Conservation (phyloP, 2,888 invertebrate genomes). For the Spodoptera littoralis region DNA sequence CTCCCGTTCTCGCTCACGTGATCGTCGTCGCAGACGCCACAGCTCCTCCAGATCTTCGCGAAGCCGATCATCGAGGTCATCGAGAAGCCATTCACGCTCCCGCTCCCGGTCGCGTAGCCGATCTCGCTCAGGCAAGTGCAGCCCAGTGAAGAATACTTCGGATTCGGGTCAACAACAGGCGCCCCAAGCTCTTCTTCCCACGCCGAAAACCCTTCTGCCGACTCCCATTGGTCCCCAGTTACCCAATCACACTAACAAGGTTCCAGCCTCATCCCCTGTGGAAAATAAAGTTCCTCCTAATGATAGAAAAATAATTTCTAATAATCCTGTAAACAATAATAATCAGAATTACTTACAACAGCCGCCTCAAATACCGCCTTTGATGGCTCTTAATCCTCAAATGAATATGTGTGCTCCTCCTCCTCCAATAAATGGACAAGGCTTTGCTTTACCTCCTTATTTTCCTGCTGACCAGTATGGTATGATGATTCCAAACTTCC, state of each 20-base stretch:
- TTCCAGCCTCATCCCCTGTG: conserved; percentile 63
- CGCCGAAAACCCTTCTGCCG: conserved; percentile 71
- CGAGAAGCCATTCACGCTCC: conserved; percentile 77
- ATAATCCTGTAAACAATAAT: conserved; percentile 52
- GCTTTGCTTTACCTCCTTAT: conserved; percentile 79
- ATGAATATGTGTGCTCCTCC: conserved; percentile 81
- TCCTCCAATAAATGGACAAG: conserved; percentile 74
- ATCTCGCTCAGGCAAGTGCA: conserved; percentile 88
- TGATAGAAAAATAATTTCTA: conserved; percentile 49
- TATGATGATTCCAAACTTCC: conserved; percentile 77
- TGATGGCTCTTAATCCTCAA: conserved; percentile 82
- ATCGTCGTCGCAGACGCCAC: conserved; percentile 82
- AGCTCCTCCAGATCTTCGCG: conserved; percentile 83
- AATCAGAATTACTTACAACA: conserved; percentile 58
- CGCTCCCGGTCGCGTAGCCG: conserved; percentile 84
- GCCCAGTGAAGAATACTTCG: conserved; percentile 77
- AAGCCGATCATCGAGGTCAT: conserved; percentile 82
- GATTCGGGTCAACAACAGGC: conserved; percentile 72
- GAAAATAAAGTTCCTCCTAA: conserved; percentile 23
- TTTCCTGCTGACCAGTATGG: conserved; percentile 82
- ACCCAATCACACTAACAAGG: conserved; percentile 60
- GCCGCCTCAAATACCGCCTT: conserved; percentile 75
- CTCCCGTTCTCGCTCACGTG: conserved; percentile 73
- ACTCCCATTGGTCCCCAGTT: conserved; percentile 79
- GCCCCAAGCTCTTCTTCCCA: conserved; percentile 71